Percentiles rank a stretch among this genome's conserved stretches.
Evolutionary conservation across 2,797 vertebrate species (phyloP).

Genomic region (Malurus splendens): DNA sequence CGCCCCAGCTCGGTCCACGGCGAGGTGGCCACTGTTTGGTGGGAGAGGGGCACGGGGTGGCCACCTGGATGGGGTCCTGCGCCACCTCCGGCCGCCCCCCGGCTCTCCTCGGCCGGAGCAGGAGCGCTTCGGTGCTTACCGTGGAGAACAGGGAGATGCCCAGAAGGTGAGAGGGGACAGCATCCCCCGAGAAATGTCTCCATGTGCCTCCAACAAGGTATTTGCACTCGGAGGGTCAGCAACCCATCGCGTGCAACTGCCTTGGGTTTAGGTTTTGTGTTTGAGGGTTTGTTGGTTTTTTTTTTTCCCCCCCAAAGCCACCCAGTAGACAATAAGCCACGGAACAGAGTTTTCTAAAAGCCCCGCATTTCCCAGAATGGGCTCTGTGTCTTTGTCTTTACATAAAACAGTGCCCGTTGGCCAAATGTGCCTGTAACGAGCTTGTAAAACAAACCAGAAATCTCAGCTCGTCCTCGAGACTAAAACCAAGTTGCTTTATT

Average conservation of each 20-base stretch:
- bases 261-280: not conserved
- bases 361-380: not conserved
- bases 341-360: not conserved
- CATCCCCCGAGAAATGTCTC: not conserved
- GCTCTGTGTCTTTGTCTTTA: constrained; percentile 2
- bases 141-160: not conserved
- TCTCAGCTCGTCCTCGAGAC: constrained; percentile 3
- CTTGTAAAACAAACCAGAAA: constrained; percentile 51
- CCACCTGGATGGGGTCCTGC: accelerated
- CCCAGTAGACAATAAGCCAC: not conserved
- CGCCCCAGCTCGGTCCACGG: not conserved
- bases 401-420: constrained; percentile 25
- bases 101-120: not conserved
- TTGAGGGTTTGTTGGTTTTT: too few relatives aligned
- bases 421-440: constrained; percentile 39
- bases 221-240: not conserved
- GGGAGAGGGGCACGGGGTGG: not conserved
- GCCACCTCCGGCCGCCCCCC: accelerated
- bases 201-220: not conserved
- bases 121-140: not conserved
- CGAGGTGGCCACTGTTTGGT: not conserved
- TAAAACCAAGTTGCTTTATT: constrained; percentile 25
- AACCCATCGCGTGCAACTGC: not conserved
- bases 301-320: not conserved
- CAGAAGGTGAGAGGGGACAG: not conserved